A percentile compares a stretch with the other conserved stretches of the same genome.
These are phyloP conservation scores for Venusia cambrica DNA, from an alignment of 2,888 invertebrate genomes.

Conservation along the genomic window DNA sequence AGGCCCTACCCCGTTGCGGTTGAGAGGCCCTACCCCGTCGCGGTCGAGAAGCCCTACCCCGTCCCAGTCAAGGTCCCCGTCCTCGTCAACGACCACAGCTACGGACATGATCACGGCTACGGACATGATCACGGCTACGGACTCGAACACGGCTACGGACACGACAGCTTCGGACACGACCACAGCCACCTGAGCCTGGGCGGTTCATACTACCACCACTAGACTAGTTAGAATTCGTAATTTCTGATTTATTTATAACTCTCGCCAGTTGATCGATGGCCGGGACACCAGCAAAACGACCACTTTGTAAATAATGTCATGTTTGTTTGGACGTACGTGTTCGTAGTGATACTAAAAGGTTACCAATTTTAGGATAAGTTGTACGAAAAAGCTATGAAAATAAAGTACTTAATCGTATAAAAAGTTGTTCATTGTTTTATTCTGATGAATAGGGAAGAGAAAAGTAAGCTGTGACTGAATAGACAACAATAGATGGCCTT, in stretches of 20 bases:
- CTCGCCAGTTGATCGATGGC: slow-evolving; percentile 56
- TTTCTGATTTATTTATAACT: slow-evolving; percentile 58
- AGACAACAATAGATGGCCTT: slow-evolving; percentile 57
- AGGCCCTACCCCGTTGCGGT: slow-evolving; percentile 83
- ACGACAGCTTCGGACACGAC: slow-evolving; percentile 37
- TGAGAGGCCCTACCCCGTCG: slow-evolving; percentile 68
- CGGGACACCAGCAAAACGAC: slow-evolving; percentile 67
- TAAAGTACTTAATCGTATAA: slow-evolving; percentile 46
- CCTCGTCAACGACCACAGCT: slow-evolving; percentile 45
- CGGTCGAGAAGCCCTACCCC: slow-evolving; percentile 79
- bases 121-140: slow-evolving; percentile 32
- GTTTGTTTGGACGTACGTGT: slow-evolving; percentile 70
- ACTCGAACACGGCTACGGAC: slow-evolving; percentile 28
- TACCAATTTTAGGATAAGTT: slow-evolving; percentile 73
- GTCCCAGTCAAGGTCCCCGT: slow-evolving; percentile 80
- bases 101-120: slow-evolving; percentile 17
- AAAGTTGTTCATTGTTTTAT: slow-evolving; percentile 42
- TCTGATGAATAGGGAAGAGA: slow-evolving; percentile 39
- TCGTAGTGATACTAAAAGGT: slow-evolving; percentile 74
- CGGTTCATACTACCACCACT: slow-evolving; percentile 63
- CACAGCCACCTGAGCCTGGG: slow-evolving; percentile 42
- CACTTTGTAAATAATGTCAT: slow-evolving; percentile 71
- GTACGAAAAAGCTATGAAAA: slow-evolving; percentile 55
- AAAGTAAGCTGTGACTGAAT: slow-evolving; percentile 38
- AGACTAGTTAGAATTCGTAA: slow-evolving; percentile 51